Base-by-base conservation (phyloP, 2,888 invertebrate genomes). In the Papilio protenor region DNA sequence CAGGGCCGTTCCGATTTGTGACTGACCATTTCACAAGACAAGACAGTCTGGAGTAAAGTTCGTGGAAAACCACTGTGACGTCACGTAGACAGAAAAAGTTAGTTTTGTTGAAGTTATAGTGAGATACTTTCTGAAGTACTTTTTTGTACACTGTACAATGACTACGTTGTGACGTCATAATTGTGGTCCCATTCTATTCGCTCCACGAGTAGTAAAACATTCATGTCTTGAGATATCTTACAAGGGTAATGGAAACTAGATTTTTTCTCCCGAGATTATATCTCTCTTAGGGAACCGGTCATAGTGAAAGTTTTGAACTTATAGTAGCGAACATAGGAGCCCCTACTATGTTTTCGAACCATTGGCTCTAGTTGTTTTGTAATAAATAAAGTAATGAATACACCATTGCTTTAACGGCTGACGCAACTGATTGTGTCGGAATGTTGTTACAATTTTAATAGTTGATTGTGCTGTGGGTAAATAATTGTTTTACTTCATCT, bases 1-100 rank as follows among this genome's bases (percentile, higher is more conserved):
- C 77, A 69, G 57, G 77, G 73, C 57, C 66, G 52, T 74, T 70
- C 59, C 69, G 33, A 69, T 5, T 33, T 27, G 45, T 69, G 59
- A 66, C 27, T 33, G n/a, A 14, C 47, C 49, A 61, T 45, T 74
- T 69, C 45, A 74, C 73, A 77, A 77, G 55, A 45, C 33, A 27
- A 45, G 12, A 6, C 21, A 33, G 21, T 76, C 40, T 61, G 71
- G 52, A 61, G 61, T 49, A 40, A 72, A 21, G 45, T 72, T 75
- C 40, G 14, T 59, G 47, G 55, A 57, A 73, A 59, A 70, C 49
- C 27, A 71, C 47, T 40, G 49, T 77, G 72, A 64, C 72, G 72
- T 76, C 21, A 40, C 16, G 5, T n/a, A n/a, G 12, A 66, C 61
- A 61, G n/a, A 12, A 23, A 57, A 57, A 52, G 18, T 52, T 27